Conservation (phyloP, 2,113 vertebrate species). For the Alosa alosa region DNA sequence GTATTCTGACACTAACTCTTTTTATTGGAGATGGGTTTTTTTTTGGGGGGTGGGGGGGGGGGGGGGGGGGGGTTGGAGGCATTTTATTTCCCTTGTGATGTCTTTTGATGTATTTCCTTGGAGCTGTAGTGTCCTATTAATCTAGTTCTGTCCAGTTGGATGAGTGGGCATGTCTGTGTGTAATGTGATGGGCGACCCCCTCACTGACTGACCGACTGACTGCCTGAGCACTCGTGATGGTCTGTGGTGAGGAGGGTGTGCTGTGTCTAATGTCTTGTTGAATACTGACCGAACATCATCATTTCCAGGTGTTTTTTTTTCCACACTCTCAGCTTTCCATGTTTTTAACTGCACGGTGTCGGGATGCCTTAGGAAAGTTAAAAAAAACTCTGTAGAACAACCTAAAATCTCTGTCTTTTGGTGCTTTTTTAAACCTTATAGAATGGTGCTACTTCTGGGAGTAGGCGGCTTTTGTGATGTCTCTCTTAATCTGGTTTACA, state of each 20-base stretch:
- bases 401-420: neutral
- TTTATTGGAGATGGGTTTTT: neutral
- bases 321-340: slow-evolving; percentile 9
- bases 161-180: neutral
- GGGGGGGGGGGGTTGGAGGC: slow-evolving; percentile 24
- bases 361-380: slow-evolving; percentile 35
- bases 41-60: slow-evolving; percentile 2
- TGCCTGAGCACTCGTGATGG: neutral
- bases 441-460: neutral
- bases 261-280: slow-evolving; percentile 5
- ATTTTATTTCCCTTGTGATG: neutral
- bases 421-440: neutral
- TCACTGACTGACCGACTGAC: neutral
- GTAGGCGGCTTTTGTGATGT: neutral
- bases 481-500: neutral
- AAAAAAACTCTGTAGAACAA: slow-evolving; percentile 10
- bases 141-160: neutral
- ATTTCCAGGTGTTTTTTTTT: neutral
- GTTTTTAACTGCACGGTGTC: slow-evolving; percentile 62
- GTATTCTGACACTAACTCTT: neutral
- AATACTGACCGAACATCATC: slow-evolving; percentile 1
- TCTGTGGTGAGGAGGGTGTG: slow-evolving; percentile 32
- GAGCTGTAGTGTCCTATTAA: neutral
- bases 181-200: neutral
- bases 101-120: slow-evolving; percentile 24